These are phyloP conservation scores for Hippocampus barbouri DNA, from an alignment of 2,113 vertebrate species.

Conservation along the genomic window DNA sequence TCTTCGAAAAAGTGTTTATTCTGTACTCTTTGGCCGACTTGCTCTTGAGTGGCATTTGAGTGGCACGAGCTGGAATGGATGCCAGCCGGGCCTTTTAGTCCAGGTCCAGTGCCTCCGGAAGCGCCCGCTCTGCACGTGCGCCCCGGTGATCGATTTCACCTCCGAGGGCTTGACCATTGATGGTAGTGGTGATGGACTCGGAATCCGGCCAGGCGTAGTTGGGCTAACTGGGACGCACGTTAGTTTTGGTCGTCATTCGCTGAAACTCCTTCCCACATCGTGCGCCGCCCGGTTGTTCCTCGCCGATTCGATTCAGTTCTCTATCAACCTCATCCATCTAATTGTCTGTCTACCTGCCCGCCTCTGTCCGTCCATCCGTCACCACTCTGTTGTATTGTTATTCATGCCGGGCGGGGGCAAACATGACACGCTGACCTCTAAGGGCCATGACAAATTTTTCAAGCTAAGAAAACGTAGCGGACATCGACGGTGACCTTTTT, in stretches of 20 bases:
- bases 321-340: conserved; percentile 54
- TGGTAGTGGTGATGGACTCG: conserved; percentile 49
- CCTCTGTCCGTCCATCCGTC: conserved; percentile 47
- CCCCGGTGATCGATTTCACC: conserved; percentile 41
- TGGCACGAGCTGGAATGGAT: conserved; percentile 45
- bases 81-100: conserved; percentile 27
- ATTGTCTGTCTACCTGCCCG: conserved; percentile 62
- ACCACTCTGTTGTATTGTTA: conserved; percentile 62
- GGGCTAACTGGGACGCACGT: conserved; percentile 57
- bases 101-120: conserved; percentile 24
- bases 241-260: conserved; percentile 28
- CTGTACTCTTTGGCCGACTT: not conserved
- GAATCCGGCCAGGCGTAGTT: not conserved
- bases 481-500: conserved; percentile 42
- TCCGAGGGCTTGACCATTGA: conserved; percentile 34
- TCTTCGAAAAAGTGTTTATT: conserved; percentile 1
- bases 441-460: conserved; percentile 61
- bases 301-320: conserved; percentile 54
- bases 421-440: conserved; percentile 71
- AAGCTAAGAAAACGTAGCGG: conserved; percentile 36
- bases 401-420: conserved; percentile 69
- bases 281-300: conserved; percentile 50
- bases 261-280: conserved; percentile 13
- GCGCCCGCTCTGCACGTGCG: conserved; percentile 13
- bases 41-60: not conserved